phyloP scores from a whole-genome alignment of 30 jellyfish, hydroid and myxozoan species.

The Turritopsis rubra region DNA sequence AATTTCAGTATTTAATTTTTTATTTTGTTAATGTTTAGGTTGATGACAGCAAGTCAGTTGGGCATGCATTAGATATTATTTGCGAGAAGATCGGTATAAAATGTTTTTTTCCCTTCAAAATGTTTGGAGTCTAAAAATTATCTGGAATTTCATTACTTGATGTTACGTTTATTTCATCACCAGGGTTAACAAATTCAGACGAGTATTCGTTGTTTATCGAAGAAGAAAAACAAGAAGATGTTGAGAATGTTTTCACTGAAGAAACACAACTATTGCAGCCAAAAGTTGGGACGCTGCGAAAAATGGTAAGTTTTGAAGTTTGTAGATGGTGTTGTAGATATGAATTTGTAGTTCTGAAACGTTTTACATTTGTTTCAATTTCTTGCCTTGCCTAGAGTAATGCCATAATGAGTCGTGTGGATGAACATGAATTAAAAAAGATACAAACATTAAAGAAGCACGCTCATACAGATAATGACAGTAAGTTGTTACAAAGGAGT shows the following conservation, averaged over 20 bases:
- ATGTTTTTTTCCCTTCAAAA: not conserved
- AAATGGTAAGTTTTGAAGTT: not conserved
- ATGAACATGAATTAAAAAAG: constrained; percentile 65
- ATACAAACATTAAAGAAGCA: constrained; percentile 84
- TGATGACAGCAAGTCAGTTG: constrained; percentile 91
- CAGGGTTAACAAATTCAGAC: constrained; percentile 65
- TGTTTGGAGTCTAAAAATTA: too few relatives aligned
- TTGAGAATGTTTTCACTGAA: constrained; percentile 62
- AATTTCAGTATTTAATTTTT: too few relatives aligned
- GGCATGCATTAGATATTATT: constrained; percentile 67
- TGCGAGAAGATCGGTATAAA: constrained; percentile 82
- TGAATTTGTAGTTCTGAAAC: not conserved
- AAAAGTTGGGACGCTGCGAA: not conserved
- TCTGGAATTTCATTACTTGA: not conserved
- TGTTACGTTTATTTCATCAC: not conserved
- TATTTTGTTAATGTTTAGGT: too few relatives aligned
- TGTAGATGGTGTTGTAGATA: not conserved
- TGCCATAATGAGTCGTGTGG: constrained; percentile 69
- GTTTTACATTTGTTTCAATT: not conserved
- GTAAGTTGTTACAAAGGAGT: constrained; percentile 31
- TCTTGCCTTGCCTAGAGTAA: constrained; percentile 27
- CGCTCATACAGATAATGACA: constrained; percentile 95
- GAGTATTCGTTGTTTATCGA: constrained; percentile 88
- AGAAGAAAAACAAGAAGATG: constrained; percentile 69
- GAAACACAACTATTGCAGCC: constrained; percentile 38